Percentiles rank a stretch among this genome's conserved stretches.
Evolutionary conservation across 2,888 invertebrate genomes (phyloP).

Genomic region (Drosophila eohydei): DNA sequence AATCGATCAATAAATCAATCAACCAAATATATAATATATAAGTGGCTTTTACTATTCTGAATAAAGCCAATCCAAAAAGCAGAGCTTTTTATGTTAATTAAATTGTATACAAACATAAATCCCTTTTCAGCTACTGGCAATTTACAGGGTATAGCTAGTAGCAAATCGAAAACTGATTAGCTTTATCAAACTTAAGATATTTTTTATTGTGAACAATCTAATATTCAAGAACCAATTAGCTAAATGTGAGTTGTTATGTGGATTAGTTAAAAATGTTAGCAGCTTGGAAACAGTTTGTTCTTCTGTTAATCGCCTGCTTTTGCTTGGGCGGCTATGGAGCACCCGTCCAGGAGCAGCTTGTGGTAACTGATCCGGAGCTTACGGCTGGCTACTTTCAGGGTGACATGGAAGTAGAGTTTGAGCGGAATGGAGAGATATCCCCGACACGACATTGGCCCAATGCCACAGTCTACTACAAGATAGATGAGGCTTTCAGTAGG

Average conservation of each 20-base stretch:
- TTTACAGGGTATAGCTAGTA: background rate
- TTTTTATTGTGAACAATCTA: constrained; percentile 15
- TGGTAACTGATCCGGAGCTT: constrained; percentile 88
- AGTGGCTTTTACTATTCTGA: too few relatives aligned
- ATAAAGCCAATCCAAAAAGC: too few relatives aligned
- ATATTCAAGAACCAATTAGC: constrained; percentile 10
- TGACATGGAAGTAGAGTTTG: constrained; percentile 88
- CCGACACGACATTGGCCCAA: constrained; percentile 87
- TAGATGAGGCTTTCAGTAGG: constrained; percentile 62
- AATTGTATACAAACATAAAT: too few relatives aligned
- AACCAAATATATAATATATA: too few relatives aligned
- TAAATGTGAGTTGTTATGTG: background rate
- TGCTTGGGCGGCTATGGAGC: constrained; percentile 18
- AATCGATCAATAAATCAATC: too few relatives aligned
- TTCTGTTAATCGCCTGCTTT: constrained; percentile 15
- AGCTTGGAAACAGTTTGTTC: constrained; percentile 21
- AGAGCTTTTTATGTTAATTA: too few relatives aligned
- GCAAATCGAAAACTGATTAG: background rate
- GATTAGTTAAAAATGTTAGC: constrained; percentile 52
- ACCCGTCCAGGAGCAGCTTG: background rate
- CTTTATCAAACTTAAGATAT: constrained; percentile 1
- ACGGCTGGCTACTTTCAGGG: constrained; percentile 90
- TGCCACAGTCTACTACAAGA: constrained; percentile 88
- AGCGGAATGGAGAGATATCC: constrained; percentile 87
- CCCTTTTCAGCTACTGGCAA: background rate